phyloP scores from a whole-genome alignment of 2,888 invertebrate species.

The Cryptosula pallasiana region DNA sequence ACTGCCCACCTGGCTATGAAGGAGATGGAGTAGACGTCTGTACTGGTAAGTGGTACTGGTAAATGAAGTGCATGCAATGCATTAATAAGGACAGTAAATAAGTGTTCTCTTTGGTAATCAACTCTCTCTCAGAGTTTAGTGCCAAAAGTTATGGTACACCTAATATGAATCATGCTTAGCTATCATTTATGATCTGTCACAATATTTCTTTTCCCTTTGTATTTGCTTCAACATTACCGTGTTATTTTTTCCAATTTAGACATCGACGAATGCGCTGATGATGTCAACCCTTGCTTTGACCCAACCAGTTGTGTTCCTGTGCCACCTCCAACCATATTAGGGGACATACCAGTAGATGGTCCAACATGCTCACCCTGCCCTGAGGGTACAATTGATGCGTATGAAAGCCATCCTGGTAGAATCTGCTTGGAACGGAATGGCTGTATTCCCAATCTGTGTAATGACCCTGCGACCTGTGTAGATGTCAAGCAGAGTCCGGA shows the following conservation, averaged over 20 bases:
- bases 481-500: constrained; percentile 2
- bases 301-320: background rate
- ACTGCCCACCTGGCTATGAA: constrained; percentile 21
- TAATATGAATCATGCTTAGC: no score
- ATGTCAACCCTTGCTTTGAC: constrained; percentile 2
- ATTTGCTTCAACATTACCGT: no score
- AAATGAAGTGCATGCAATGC: no score
- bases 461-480: background rate
- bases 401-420: background rate
- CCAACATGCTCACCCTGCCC: background rate
- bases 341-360: background rate
- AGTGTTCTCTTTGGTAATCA: no score
- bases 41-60: background rate
- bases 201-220: no score
- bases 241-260: no score
- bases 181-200: no score
- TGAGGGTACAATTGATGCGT: background rate
- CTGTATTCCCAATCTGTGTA: constrained; percentile 10
- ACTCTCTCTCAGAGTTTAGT: no score
- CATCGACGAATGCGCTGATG: background rate
- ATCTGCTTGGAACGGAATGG: background rate
- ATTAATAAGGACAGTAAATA: no score
- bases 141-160: no score
- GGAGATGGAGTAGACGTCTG: constrained; percentile 1
- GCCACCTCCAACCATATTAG: background rate